These are phyloP conservation scores for Deroplatys truncata DNA, from an alignment of 2,888 invertebrate genomes.

Conservation along the genomic window DNA sequence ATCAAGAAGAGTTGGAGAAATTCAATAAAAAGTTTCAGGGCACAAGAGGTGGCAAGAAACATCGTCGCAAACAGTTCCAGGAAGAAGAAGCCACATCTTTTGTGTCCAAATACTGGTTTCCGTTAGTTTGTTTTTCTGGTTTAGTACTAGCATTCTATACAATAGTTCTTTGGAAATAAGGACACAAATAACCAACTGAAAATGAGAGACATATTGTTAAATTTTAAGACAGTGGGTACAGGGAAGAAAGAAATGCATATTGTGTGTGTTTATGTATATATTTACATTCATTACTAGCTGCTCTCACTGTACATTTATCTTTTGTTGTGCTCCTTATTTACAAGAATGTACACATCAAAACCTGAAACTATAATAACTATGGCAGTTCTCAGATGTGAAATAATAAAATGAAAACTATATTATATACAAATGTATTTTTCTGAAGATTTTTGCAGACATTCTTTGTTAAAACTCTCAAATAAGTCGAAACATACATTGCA, in stretches of 20 bases:
- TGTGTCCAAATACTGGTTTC: constrained; percentile 48
- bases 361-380: background rate
- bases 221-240: background rate
- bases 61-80: constrained; percentile 46
- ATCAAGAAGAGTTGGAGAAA: constrained; percentile 67
- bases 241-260: background rate
- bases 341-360: constrained; percentile 13
- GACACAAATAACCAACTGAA: background rate
- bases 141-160: background rate
- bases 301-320: constrained; percentile 9
- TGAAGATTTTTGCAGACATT: background rate
- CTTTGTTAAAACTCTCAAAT: background rate
- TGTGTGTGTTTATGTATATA: background rate
- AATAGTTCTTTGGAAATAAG: background rate
- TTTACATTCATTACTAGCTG: constrained; percentile 6
- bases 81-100: constrained; percentile 39
- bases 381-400: constrained; percentile 9
- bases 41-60: constrained; percentile 65
- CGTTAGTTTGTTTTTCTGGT: background rate
- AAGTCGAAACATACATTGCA: constrained; percentile 1
- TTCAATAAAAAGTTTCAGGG: constrained; percentile 70
- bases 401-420: constrained; percentile 3
- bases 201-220: background rate
- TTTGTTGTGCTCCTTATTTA: constrained; percentile 2
- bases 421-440: constrained; percentile 5